Percentiles rank a stretch among this genome's conserved stretches.
Conservation (phyloP, 2,797 vertebrate genomes). For the Leuciscus waleckii region DNA sequence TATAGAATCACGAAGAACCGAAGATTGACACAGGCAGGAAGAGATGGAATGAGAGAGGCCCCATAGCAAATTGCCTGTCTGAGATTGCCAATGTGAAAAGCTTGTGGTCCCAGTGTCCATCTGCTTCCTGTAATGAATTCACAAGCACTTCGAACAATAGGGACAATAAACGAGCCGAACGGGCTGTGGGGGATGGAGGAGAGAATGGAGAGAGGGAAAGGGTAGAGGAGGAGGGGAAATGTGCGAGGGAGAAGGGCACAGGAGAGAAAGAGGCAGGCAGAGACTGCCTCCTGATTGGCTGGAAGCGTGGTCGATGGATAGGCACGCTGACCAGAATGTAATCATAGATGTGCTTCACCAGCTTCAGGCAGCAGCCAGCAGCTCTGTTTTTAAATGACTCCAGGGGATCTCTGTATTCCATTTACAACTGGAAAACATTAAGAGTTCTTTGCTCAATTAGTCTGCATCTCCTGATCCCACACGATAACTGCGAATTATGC, state of each 20-base stretch:
- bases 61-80: constrained; percentile 58
- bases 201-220: constrained; percentile 42
- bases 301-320: constrained; percentile 6
- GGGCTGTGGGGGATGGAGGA: constrained; percentile 58
- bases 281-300: constrained; percentile 66
- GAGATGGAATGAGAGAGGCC: constrained; percentile 23
- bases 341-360: constrained; percentile 85
- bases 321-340: constrained; percentile 74
- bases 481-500: background rate
- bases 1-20: background rate
- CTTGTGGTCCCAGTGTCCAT: constrained; percentile 75
- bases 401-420: constrained; percentile 14
- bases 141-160: constrained; percentile 77
- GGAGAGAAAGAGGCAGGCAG: constrained; percentile 52
- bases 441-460: constrained; percentile 4
- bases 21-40: constrained; percentile 16
- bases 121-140: constrained; percentile 81
- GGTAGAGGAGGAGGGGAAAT: constrained; percentile 35
- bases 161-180: constrained; percentile 69
- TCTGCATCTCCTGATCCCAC: background rate
- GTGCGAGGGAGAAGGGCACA: constrained; percentile 54
- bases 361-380: constrained; percentile 78
- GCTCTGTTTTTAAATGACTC: constrained; percentile 60
- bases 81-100: constrained; percentile 73
- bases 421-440: constrained; percentile 23